Conservation (phyloP, 2,888 invertebrate species). For the Euspilapteryx auroguttella region DNA sequence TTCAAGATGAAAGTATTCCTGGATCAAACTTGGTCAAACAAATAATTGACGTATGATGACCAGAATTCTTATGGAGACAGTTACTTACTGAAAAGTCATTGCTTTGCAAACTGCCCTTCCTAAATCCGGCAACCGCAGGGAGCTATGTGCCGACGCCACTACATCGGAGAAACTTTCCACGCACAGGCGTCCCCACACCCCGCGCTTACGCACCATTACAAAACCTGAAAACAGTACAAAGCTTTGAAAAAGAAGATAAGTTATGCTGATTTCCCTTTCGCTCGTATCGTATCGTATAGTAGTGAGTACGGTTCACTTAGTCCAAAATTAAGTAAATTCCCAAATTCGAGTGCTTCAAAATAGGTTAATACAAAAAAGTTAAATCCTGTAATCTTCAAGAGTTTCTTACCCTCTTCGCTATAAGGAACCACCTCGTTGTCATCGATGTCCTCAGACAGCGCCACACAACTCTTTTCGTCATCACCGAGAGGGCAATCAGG, state of each 20-base stretch:
- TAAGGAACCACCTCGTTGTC: constrained; percentile 64
- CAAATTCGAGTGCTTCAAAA: no score
- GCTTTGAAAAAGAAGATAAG: no score
- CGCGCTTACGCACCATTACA: constrained; percentile 73
- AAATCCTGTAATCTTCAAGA: no score
- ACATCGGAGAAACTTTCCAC: constrained; percentile 67
- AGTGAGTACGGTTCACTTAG: no score
- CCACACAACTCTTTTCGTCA: constrained; percentile 76
- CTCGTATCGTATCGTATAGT: no score
- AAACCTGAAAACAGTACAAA: constrained; percentile 57
- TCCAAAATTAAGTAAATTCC: no score
- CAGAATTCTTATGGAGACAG: no score
- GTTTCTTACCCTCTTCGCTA: constrained; percentile 58
- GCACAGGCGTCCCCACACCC: constrained; percentile 78
- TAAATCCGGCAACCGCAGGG: constrained; percentile 69
- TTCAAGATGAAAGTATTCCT: no score
- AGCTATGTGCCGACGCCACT: constrained; percentile 56
- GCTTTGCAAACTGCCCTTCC: constrained; percentile 76
- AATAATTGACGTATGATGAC: no score
- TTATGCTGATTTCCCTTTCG: no score
- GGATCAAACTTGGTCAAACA: no score
- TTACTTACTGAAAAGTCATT: constrained; percentile 72
- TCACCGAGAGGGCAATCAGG: constrained; percentile 74
- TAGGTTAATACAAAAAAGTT: no score
- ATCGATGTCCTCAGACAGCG: constrained; percentile 57